Evolutionary conservation across 2,888 invertebrate genomes (phyloP), one percentile per base, ranked within the genome.

Genomic region (Caenorhabditis japonica): DNA sequence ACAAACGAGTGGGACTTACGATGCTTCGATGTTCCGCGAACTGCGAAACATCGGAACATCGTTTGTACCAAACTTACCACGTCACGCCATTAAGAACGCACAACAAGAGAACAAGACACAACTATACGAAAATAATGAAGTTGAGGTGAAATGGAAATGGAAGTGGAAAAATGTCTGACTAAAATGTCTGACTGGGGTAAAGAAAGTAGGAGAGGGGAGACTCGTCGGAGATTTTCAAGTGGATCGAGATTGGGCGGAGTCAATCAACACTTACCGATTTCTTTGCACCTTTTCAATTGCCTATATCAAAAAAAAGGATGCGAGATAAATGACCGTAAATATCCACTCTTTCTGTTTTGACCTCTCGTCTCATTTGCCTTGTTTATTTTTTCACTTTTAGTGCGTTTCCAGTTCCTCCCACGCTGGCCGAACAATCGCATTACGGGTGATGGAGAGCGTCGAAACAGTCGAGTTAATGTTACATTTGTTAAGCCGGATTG

Each of bases 401-500:
- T n/a, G n/a, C n/a, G n/a, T n/a, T n/a, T n/a, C n/a, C n/a, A n/a
- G n/a, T n/a, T n/a, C n/a, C n/a, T n/a, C n/a, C n/a, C n/a, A n/a
- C n/a, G n/a, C n/a, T n/a, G n/a, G n/a, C n/a, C n/a, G n/a, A n/a
- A n/a, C n/a, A n/a, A n/a, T n/a, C n/a, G n/a, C n/a, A n/a, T n/a
- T n/a, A n/a, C n/a, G n/a, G n/a, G n/a, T n/a, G n/a, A n/a, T n/a
- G n/a, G n/a, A n/a, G n/a, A n/a, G n/a, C n/a, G n/a, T n/a, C n/a
- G 33, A 21, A 33, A 62, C 62, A 62, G 53, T 62, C 53, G 62
- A 62, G 53, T 62, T 62, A 62, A 53, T 41, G 36, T 27, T 39
- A 62, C 62, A 62, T 62, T 62, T 62, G 62, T 62, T 62, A 62
- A 62, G 52, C 53, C 53, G 53, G n/a, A n/a, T n/a, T n/a, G n/a